phyloP scores from a whole-genome alignment of 2,888 invertebrate species.

The Nebria salina region DNA sequence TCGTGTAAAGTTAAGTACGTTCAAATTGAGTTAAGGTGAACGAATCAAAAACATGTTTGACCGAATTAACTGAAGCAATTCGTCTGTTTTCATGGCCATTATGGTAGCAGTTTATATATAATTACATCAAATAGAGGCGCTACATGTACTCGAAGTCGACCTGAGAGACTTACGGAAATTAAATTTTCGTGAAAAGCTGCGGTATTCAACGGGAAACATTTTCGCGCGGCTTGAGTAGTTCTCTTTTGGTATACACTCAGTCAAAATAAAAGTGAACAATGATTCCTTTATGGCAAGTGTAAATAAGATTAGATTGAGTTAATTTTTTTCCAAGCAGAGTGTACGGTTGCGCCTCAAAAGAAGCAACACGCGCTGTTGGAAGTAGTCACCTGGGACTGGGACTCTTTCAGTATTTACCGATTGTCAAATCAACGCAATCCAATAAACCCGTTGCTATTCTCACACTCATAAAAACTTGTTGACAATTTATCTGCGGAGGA shows the following conservation, averaged over 20 bases:
- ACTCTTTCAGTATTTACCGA: not conserved
- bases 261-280: not conserved
- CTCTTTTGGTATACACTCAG: not conserved
- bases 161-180: slow-evolving; percentile 4
- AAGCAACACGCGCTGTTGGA: not conserved
- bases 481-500: not conserved
- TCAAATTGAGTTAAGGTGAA: too few relatives aligned
- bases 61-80: not conserved
- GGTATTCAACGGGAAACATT: slow-evolving; percentile 5
- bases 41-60: not conserved
- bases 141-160: not conserved
- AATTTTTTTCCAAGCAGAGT: not conserved
- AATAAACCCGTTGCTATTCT: not conserved
- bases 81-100: not conserved
- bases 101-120: not conserved
- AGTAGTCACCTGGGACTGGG: not conserved
- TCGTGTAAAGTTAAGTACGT: too few relatives aligned
- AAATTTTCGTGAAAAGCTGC: slow-evolving; percentile 17
- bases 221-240: slow-evolving; percentile 3
- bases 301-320: not conserved
- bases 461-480: not conserved
- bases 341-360: not conserved
- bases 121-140: not conserved
- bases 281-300: not conserved
- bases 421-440: not conserved